Conservation (phyloP, 2,888 invertebrate genomes). For the Cepaea hortensis region DNA sequence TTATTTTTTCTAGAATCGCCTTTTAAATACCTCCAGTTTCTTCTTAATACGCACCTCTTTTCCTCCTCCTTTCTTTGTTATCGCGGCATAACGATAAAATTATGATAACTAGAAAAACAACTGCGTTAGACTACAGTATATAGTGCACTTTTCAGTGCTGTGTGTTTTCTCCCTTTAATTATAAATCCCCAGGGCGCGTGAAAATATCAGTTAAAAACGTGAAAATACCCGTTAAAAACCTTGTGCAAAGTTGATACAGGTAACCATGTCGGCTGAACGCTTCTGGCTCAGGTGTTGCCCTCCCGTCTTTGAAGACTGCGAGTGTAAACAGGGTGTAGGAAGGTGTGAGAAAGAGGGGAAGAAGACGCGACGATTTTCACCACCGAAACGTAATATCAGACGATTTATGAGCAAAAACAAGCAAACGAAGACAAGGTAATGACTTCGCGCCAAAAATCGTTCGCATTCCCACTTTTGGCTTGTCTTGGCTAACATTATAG, state of each 20-base stretch:
- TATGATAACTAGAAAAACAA: conserved; percentile 23
- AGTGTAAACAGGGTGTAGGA: background rate
- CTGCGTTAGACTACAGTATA: background rate
- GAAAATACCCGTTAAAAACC: background rate
- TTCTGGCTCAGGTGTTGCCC: conserved; percentile 13
- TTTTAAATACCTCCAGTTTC: background rate
- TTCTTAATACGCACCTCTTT: background rate
- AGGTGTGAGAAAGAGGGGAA: background rate
- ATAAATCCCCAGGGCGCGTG: background rate
- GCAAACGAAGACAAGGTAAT: background rate
- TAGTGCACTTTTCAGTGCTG: background rate
- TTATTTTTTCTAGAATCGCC: background rate
- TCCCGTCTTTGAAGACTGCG: background rate
- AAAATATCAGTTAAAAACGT: background rate
- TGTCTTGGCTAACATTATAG: background rate
- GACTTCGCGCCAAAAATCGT: conserved; percentile 14
- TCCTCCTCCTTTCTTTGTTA: background rate
- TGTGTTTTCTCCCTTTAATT: background rate
- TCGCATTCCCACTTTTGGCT: background rate
- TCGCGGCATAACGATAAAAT: background rate
- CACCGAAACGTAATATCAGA: conserved; percentile 19
- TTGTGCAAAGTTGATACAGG: background rate
- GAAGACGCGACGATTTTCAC: background rate
- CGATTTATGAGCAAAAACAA: conserved; percentile 22
- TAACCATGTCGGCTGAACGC: conserved; percentile 2